A percentile compares a stretch with the other conserved stretches of the same genome.
Conservation (phyloP, 2,888 invertebrate species). For the Diarsia mendica region DNA sequence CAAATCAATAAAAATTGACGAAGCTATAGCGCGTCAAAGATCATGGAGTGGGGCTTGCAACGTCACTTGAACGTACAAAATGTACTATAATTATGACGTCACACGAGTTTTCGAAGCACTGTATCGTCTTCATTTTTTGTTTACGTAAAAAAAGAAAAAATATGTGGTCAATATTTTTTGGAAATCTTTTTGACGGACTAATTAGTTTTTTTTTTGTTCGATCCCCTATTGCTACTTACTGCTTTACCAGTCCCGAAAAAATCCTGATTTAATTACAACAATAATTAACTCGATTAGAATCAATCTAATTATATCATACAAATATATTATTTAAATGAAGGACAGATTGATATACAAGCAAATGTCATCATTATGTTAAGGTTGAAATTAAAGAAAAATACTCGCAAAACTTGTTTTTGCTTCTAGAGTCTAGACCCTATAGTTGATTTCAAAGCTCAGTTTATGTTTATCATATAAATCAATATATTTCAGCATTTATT, state of each 20-base stretch:
- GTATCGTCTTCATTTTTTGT: too few species aligned
- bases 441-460: constrained; percentile 28
- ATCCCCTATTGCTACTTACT: background rate
- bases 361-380: background rate
- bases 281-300: background rate
- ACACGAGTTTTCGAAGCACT: too few species aligned
- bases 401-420: constrained; percentile 2
- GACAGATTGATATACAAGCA: background rate
- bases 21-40: too few species aligned
- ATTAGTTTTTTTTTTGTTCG: too few species aligned
- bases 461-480: constrained; percentile 16
- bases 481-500: constrained; percentile 34
- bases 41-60: too few species aligned
- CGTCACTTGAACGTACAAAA: too few species aligned
- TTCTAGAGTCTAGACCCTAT: background rate
- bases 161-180: too few species aligned
- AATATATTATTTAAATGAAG: constrained; percentile 6
- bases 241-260: background rate
- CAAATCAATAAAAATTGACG: too few species aligned
- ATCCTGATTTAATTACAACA: background rate
- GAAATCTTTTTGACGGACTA: too few species aligned
- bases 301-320: background rate
- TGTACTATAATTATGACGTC: too few species aligned
- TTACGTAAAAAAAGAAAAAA: too few species aligned
- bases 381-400: background rate